These are phyloP conservation scores for Motacilla alba DNA, from an alignment of 2,113 vertebrate species.

Conservation along the genomic window DNA sequence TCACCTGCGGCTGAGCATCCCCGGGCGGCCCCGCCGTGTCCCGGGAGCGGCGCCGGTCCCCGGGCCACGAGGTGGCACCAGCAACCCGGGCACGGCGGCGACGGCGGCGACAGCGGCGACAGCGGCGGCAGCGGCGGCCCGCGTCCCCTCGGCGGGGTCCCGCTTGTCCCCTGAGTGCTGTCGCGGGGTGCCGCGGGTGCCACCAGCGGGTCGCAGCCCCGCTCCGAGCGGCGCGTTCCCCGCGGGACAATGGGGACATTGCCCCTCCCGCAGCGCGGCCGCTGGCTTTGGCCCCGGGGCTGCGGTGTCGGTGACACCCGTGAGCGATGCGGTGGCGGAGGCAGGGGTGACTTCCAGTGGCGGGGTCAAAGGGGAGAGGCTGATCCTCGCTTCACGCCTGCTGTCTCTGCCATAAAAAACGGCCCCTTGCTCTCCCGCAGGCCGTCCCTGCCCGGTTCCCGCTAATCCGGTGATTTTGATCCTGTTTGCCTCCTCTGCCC, in stretches of 20 bases:
- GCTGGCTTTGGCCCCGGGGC: neutral
- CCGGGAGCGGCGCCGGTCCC: neutral
- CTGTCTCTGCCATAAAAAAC: neutral
- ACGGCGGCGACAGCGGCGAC: neutral
- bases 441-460: slow-evolving; percentile 32
- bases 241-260: fast-evolving
- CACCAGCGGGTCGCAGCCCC: neutral
- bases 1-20: neutral
- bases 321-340: neutral
- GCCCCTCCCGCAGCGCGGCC: neutral
- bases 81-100: neutral
- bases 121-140: neutral
- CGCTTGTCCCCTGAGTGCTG: fast-evolving
- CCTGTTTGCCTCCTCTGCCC: neutral
- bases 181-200: neutral
- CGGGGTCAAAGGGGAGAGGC: neutral
- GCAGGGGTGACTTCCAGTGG: slow-evolving; percentile 46
- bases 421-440: neutral
- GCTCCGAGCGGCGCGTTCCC: neutral
- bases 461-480: slow-evolving; percentile 52
- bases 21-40: neutral
- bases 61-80: slow-evolving; percentile 35
- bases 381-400: slow-evolving; percentile 13
- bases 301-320: fast-evolving
- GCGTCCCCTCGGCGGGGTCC: neutral